Percentiles rank a stretch among this genome's conserved stretches.
Conservation (phyloP, 1,140 invertebrate genomes). For the Calliopsis andreniformis region DNA sequence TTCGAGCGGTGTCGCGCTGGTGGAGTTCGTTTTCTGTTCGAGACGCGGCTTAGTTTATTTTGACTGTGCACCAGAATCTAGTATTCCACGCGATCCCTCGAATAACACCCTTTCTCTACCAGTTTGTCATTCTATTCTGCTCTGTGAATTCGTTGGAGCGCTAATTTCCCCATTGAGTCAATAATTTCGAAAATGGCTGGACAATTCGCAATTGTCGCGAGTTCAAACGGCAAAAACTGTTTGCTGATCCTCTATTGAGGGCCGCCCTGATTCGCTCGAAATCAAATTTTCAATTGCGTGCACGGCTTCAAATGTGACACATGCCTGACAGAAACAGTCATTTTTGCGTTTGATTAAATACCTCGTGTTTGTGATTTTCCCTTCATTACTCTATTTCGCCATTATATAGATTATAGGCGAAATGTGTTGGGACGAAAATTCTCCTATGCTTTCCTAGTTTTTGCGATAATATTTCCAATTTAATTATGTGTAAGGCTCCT, state of each 20-base stretch:
- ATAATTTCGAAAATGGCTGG: no score
- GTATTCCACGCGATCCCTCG: neutral
- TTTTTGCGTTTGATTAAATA: neutral
- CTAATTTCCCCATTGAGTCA: no score
- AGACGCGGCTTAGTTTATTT: conserved; percentile 31
- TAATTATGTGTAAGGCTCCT: no score
- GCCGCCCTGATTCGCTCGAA: neutral
- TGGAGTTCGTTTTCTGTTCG: conserved; percentile 26
- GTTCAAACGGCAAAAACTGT: neutral
- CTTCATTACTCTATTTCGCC: no score
- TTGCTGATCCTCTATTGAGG: neutral
- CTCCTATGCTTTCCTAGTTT: no score
- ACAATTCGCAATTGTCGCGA: neutral
- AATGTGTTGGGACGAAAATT: no score
- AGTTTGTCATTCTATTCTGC: neutral
- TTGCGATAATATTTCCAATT: no score
- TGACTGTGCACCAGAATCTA: neutral
- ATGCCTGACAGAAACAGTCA: neutral
- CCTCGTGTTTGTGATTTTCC: no score
- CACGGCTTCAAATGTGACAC: neutral
- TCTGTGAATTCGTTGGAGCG: neutral
- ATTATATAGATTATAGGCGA: no score
- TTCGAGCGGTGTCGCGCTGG: conserved; percentile 20
- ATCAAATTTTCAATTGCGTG: neutral
- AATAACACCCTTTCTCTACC: neutral